Conservation (phyloP, 2,113 vertebrate genomes). For the Lophotis ruficrista region DNA sequence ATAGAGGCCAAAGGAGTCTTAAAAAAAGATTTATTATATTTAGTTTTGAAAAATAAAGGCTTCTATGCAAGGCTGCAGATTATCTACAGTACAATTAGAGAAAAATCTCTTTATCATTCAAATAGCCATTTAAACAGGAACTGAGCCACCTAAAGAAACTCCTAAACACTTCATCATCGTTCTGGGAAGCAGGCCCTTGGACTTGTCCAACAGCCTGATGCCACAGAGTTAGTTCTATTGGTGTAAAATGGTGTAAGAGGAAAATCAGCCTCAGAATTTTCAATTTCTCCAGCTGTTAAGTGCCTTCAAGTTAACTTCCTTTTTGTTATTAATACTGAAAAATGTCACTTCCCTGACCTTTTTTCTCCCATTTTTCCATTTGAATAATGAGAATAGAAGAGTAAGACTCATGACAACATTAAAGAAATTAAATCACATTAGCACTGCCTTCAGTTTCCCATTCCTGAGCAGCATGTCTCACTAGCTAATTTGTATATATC, state of each 20-base stretch:
- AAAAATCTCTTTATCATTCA: not conserved
- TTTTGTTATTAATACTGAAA: not conserved
- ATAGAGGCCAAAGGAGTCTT: not conserved
- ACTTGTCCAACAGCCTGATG: not conserved
- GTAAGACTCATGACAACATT: not conserved
- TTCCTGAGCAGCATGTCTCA: not conserved
- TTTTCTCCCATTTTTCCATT: not conserved
- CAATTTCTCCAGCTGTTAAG: not conserved
- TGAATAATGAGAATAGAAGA: not conserved
- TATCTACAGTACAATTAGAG: not conserved
- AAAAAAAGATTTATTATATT: not conserved
- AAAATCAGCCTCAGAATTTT: constrained; percentile 37
- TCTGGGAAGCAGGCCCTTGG: constrained; percentile 25
- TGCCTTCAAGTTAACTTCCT: not conserved
- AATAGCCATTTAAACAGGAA: not conserved
- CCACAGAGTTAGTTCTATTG: not conserved
- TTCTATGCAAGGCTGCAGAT: not conserved
- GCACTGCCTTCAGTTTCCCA: not conserved
- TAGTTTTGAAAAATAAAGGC: not conserved
- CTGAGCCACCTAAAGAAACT: constrained; percentile 14
- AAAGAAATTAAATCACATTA: not conserved
- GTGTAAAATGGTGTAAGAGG: not conserved
- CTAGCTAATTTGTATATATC: not conserved
- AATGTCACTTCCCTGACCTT: not conserved
- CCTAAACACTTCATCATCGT: constrained; percentile 19